A percentile compares a stretch with the other conserved stretches of the same genome.
Conservation (phyloP, 2,113 vertebrate genomes). For the Zapornia atra region DNA sequence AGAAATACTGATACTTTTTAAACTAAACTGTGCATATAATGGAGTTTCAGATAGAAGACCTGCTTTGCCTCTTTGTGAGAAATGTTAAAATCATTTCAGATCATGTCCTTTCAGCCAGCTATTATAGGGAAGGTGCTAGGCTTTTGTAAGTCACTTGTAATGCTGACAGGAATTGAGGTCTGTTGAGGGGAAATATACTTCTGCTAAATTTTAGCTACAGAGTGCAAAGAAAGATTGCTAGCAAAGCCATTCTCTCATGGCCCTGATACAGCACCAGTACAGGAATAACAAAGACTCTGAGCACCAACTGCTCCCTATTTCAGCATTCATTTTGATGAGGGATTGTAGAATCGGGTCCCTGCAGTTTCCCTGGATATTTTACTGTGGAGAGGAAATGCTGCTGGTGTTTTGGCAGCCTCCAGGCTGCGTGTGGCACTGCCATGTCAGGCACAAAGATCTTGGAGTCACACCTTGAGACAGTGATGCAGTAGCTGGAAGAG, state of each 20-base stretch:
- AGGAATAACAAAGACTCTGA: not conserved
- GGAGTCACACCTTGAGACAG: fast-evolving
- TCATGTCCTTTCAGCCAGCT: not conserved
- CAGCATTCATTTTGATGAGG: not conserved
- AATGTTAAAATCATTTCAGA: not conserved
- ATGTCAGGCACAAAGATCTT: not conserved
- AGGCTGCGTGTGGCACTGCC: not conserved
- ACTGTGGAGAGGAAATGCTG: not conserved
- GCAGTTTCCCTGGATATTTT: not conserved
- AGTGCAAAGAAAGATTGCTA: not conserved
- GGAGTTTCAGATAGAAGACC: not conserved
- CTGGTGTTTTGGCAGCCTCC: not conserved
- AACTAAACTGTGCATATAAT: not conserved
- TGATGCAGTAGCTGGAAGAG: not conserved
- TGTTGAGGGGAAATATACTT: not conserved
- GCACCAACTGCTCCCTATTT: not conserved
- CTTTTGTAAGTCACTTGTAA: not conserved
- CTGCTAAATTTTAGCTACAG: not conserved
- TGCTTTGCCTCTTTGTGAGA: not conserved
- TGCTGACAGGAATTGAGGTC: not conserved
- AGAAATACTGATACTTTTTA: not conserved
- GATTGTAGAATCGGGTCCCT: not conserved
- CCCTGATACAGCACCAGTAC: not conserved
- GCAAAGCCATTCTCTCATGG: not conserved
- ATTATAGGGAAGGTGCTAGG: not conserved